A percentile compares a stretch with the other conserved stretches of the same genome.
Evolutionary conservation across 1,140 invertebrate species (phyloP).

Genomic region (Nephotettix cincticeps): DNA sequence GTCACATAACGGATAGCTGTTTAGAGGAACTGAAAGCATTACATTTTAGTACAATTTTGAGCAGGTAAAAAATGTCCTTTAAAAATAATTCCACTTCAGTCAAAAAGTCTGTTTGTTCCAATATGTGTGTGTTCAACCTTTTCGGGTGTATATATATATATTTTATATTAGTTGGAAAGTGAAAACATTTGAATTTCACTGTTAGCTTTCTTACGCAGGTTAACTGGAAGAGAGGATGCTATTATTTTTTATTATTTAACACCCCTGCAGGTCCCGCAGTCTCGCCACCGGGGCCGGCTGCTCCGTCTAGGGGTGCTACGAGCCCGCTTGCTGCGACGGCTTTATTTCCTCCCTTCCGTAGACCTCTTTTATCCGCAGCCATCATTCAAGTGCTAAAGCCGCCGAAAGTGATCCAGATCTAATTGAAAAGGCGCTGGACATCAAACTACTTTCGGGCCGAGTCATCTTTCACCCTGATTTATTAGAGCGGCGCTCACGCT

Average conservation of each 20-base stretch:
- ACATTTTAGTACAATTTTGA: too few species aligned
- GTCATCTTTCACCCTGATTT: constrained; percentile 1
- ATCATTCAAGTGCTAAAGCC: not conserved
- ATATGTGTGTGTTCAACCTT: too few species aligned
- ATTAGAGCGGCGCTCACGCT: not conserved
- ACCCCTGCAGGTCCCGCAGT: not conserved
- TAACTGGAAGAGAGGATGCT: not conserved
- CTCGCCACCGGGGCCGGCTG: not conserved
- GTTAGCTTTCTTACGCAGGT: not conserved
- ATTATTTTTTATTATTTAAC: not conserved
- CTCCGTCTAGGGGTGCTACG: not conserved
- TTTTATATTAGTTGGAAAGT: too few species aligned
- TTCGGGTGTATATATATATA: too few species aligned
- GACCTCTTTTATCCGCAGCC: not conserved
- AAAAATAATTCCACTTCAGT: too few species aligned
- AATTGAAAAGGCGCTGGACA: not conserved
- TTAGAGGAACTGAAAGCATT: too few species aligned
- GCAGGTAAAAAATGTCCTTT: too few species aligned
- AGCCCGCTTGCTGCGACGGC: not conserved
- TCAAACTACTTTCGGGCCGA: not conserved
- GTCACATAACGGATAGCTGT: too few species aligned
- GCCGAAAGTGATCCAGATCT: constrained; percentile 6
- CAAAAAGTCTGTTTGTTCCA: too few species aligned
- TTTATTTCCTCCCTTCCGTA: not conserved
- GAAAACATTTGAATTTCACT: not conserved